Evolutionary conservation across 2,888 invertebrate genomes (phyloP), one percentile per base, ranked within the genome.

Genomic region (Spialia ferax): DNA sequence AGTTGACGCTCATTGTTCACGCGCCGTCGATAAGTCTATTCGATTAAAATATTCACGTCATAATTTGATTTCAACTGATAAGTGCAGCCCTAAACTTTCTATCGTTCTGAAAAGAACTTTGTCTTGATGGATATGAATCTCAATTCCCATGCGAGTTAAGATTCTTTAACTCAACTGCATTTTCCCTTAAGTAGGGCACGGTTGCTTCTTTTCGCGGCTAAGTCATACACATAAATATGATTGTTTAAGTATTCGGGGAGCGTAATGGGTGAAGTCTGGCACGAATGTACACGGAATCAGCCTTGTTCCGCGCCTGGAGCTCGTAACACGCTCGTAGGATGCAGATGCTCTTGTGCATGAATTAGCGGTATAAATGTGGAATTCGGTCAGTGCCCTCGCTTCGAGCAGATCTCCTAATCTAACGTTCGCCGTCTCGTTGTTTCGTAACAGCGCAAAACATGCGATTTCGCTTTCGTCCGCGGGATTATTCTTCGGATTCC

Each of bases 321-420:
- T 83, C 84, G 79, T 82, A 80, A 82, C 78, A 77, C 71, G 81
- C 79, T 83, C 83, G 79, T 82, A 80, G 82, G 84, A 83, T 86
- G 88, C 89, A 91, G 87, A 89, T 88, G 87, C 83, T 85, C 82
- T 82, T 84, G 83, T 84, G 87, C 85, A 88, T 88, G 91, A 88
- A 89, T 91, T 90, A 89, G 88, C 87, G 85, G 88, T 88, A 85
- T 90, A 89, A 89, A 90, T 88, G 86, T 89, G 90, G 89, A 91
- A 89, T 86, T 91, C 90, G 93, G 93, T 91, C 93, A 90, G 83
- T 88, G 92, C 88, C 88, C 91, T 81, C 89, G 82, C 83, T 76
- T 71, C 77, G 79, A 73, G 74, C 82, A 84, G 84, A 88, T 88
- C 86, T 87, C 85, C 88, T 89, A 89, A 91, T 90, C 87, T 88